Percentiles rank a stretch among this genome's conserved stretches.
Conservation (phyloP, 1,140 invertebrate genomes). For the Heliconius nattereri region DNA sequence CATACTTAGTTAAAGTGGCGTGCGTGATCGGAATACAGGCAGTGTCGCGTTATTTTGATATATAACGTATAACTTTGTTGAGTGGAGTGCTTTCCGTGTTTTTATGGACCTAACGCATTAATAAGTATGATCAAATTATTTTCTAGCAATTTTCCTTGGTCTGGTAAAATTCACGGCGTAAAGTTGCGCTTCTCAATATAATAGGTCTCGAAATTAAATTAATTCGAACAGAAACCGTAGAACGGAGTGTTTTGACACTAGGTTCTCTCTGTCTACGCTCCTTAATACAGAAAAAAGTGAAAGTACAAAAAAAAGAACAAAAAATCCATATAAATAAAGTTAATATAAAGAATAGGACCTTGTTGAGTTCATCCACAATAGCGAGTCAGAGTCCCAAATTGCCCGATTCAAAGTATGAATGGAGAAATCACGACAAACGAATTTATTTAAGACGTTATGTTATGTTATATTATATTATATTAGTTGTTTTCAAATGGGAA, state of each 20-base stretch:
- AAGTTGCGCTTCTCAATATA: too few species aligned
- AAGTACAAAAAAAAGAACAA: too few species aligned
- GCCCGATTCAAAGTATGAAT: constrained; percentile 39
- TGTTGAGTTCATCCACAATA: constrained; percentile 29
- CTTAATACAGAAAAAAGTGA: background rate
- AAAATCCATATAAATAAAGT: background rate
- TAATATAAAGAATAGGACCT: constrained; percentile 15
- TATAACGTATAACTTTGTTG: background rate
- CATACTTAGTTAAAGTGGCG: constrained; percentile 49
- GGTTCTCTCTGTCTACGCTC: background rate
- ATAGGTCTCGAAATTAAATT: too few species aligned
- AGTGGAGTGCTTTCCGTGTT: background rate
- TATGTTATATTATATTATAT: constrained; percentile 20
- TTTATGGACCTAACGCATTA: background rate
- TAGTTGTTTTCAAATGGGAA: background rate
- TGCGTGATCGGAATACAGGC: constrained; percentile 52
- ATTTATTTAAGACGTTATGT: constrained; percentile 32
- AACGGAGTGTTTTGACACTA: background rate
- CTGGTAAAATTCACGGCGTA: background rate
- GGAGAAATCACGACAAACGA: constrained; percentile 35
- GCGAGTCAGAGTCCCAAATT: constrained; percentile 36
- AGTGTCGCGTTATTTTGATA: constrained; percentile 24
- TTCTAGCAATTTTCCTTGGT: background rate
- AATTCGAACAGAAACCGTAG: too few species aligned
- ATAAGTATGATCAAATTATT: background rate